A percentile compares a stretch with the other conserved stretches of the same genome.
Evolutionary conservation across 1,140 invertebrate genomes (phyloP).

Genomic region (Lithobius niger): DNA sequence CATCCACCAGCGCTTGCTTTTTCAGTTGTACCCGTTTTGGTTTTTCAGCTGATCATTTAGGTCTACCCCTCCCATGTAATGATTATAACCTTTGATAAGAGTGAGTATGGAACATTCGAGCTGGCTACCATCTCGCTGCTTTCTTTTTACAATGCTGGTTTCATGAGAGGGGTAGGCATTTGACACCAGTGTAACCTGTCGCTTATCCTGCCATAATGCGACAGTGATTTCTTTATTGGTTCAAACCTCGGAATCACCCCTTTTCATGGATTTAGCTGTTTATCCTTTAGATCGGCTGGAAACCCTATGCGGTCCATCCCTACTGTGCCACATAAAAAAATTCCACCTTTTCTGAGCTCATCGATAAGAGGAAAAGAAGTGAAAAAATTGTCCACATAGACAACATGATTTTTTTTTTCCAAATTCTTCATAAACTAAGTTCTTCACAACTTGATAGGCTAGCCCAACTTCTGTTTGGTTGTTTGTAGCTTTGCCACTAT

Average conservation of each 20-base stretch:
- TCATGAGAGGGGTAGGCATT: slow-evolving; percentile 27
- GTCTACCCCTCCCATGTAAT: slow-evolving; percentile 25
- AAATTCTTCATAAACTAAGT: background rate
- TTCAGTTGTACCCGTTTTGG: slow-evolving; percentile 26
- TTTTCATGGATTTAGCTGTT: slow-evolving; percentile 15
- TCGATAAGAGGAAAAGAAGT: slow-evolving; percentile 25
- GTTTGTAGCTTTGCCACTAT: slow-evolving; percentile 29
- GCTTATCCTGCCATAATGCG: slow-evolving; percentile 32
- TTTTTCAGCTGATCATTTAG: slow-evolving; percentile 28
- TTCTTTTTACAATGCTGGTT: slow-evolving; percentile 10
- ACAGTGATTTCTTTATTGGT: slow-evolving; percentile 16
- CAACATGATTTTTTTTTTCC: slow-evolving; percentile 16
- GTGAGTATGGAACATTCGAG: slow-evolving; percentile 14
- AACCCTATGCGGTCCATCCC: slow-evolving; percentile 20
- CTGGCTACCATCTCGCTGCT: slow-evolving; percentile 12
- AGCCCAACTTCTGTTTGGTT: slow-evolving; percentile 17
- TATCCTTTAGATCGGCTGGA: too few species aligned
- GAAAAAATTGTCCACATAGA: slow-evolving; percentile 35
- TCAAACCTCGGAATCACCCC: slow-evolving; percentile 18
- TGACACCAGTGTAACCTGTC: slow-evolving; percentile 28
- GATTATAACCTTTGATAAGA: slow-evolving; percentile 21
- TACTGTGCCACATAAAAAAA: slow-evolving; percentile 30
- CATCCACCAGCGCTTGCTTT: slow-evolving; percentile 30
- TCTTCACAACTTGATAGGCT: background rate
- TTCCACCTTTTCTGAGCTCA: slow-evolving; percentile 24